Evolutionary conservation across 2,113 vertebrate species (phyloP).

Genomic region (Eurypyga helias): DNA sequence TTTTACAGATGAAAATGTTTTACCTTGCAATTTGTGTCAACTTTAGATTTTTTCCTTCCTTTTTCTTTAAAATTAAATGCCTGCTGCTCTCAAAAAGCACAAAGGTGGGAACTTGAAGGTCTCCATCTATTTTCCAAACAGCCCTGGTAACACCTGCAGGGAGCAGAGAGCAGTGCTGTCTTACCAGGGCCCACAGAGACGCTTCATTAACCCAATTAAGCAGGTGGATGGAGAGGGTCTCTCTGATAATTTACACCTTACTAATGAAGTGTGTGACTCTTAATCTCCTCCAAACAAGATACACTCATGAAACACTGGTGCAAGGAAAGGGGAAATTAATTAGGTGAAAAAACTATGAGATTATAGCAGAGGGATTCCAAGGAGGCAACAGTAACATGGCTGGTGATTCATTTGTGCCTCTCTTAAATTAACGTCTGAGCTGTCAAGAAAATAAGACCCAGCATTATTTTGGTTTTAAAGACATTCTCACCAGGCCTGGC

Average conservation of each 20-base stretch:
- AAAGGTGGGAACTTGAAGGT: slow-evolving; percentile 54
- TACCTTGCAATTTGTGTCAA: neutral
- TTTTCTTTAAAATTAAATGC: neutral
- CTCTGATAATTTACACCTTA: slow-evolving; percentile 91
- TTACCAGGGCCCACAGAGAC: slow-evolving; percentile 79
- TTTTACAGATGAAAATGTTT: neutral
- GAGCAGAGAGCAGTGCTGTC: slow-evolving; percentile 72
- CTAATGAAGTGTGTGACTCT: slow-evolving; percentile 90
- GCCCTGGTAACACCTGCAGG: slow-evolving; percentile 60
- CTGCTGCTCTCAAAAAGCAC: neutral
- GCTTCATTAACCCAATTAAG: slow-evolving; percentile 92
- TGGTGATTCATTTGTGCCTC: slow-evolving; percentile 76
- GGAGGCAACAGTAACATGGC: slow-evolving; percentile 82
- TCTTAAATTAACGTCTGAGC: slow-evolving; percentile 76
- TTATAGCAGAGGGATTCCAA: slow-evolving; percentile 87
- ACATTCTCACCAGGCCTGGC: slow-evolving; percentile 40
- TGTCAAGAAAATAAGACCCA: slow-evolving; percentile 71
- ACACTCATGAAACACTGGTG: slow-evolving; percentile 87
- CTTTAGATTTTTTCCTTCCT: neutral
- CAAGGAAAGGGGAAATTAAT: slow-evolving; percentile 91
- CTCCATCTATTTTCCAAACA: slow-evolving; percentile 63
- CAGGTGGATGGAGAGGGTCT: slow-evolving; percentile 89
- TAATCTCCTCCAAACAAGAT: slow-evolving; percentile 94
- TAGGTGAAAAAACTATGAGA: slow-evolving; percentile 90
- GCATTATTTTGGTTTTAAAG: slow-evolving; percentile 61